Evolutionary conservation across 2,888 invertebrate species (phyloP), one percentile per base, ranked within the genome.

Genomic region (Therioaphis trifolii): DNA sequence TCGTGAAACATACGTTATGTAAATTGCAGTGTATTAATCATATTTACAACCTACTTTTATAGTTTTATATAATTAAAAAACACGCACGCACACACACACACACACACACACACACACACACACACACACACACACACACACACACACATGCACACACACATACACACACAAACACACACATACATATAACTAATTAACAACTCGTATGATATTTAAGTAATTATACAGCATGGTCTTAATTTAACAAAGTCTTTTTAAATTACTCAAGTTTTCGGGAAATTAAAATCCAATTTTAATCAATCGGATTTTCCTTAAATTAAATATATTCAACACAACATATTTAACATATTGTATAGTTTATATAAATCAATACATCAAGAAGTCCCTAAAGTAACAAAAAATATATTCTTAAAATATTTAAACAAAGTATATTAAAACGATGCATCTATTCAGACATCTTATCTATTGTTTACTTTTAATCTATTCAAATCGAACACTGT

Each of bases 221-320:
- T 68, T 35, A 68, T n/a, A 68, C 66, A 68, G 14, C 12, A 49
- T 18, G 18, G n/a, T 71, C 49, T 71, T 71, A 71, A 71, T 27
- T 29, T 71, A 27, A 71, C 11, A 71, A 46, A 49, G 49, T 71
- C 71, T 71, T 71, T 27, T 71, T 69, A 2, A n/a, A 49, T 49
- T 71, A 49, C 49, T 71, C 49, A 18, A 49, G 27, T 27, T 29
- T 71, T 55, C 55, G 27, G n/a, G 46, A 46, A 49, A 71, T 49
- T 71, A n/a, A 43, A 68, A 21, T 55, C 21, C 55, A 55, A 55
- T 21, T 21, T 21, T 21, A 21, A 55, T 21, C 21, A 9, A 11
- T n/a, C 55, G 9, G 9, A n/a, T 21, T 55, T 55, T 55, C n/a
- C 11, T 55, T 21, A 55, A 18, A 18, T 55, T 21, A n/a, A 5